phyloP scores from a whole-genome alignment of 2,888 invertebrate species.

The Protonemura montana region DNA sequence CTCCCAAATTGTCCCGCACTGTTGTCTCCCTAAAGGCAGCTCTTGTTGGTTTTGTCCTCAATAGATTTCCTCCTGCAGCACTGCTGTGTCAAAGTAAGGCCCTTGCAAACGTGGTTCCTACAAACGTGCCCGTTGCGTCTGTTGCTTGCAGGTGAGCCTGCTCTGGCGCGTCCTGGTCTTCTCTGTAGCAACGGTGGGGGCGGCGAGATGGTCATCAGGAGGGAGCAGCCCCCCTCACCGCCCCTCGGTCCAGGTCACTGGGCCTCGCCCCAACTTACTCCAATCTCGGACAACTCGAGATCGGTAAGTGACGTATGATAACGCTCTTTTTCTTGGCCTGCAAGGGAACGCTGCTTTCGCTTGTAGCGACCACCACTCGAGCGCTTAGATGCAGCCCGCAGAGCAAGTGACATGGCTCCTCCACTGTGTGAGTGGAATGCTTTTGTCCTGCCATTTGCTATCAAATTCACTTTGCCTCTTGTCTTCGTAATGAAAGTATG shows the following conservation, averaged over 20 bases:
- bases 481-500: no score
- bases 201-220: conserved; percentile 44
- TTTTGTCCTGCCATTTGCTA: no score
- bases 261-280: conserved; percentile 45
- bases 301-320: background rate
- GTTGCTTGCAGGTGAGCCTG: background rate
- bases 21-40: no score
- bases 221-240: conserved; percentile 43
- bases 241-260: conserved; percentile 44
- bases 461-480: no score
- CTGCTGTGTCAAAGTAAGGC: no score
- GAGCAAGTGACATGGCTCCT: background rate
- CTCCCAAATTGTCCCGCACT: no score
- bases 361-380: no score
- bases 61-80: no score
- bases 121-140: no score
- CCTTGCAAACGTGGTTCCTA: background rate
- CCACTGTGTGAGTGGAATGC: background rate
- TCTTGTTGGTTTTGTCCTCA: no score
- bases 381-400: background rate
- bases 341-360: no score
- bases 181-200: conserved; percentile 46
- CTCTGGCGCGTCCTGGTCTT: background rate
- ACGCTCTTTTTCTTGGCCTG: no score
- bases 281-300: conserved; percentile 38